phyloP scores from a whole-genome alignment of 2,797 vertebrate species.

The Steatocranus sp. region DNA sequence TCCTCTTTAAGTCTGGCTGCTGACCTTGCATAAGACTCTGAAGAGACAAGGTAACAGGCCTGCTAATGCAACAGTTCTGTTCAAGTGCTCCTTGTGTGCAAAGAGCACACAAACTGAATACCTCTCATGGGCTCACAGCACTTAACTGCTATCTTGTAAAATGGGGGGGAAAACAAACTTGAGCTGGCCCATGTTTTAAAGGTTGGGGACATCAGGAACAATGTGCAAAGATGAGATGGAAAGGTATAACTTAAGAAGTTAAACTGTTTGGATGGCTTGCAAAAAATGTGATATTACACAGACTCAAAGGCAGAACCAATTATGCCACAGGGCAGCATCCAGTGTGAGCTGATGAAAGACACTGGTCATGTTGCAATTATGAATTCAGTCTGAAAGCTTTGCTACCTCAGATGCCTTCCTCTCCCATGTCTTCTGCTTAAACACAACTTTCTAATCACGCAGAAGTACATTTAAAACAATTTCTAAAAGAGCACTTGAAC shows the following conservation, averaged over 20 bases:
- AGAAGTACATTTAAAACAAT: neutral
- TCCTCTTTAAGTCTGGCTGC: slow-evolving; percentile 1
- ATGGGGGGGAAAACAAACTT: neutral
- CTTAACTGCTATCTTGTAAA: slow-evolving; percentile 48
- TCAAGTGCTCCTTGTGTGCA: slow-evolving; percentile 25
- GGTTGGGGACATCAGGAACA: neutral
- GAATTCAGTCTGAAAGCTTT: neutral
- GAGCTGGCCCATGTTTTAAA: neutral
- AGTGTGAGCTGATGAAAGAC: neutral
- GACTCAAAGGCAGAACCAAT: neutral
- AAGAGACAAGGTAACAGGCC: slow-evolving; percentile 26
- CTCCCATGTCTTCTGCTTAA: neutral
- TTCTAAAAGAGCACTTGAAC: neutral
- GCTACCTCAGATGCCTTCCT: neutral
- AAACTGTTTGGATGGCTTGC: neutral
- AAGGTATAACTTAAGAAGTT: neutral
- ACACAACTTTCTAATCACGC: neutral
- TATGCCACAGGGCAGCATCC: neutral
- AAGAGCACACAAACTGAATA: slow-evolving; percentile 15
- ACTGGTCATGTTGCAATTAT: neutral
- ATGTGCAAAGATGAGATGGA: neutral
- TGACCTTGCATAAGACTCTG: slow-evolving; percentile 32
- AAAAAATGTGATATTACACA: neutral
- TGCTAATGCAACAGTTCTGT: slow-evolving; percentile 63
- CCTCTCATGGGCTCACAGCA: slow-evolving; percentile 43